Conservation (phyloP, 2,888 invertebrate species). For the Parnassius apollo region DNA sequence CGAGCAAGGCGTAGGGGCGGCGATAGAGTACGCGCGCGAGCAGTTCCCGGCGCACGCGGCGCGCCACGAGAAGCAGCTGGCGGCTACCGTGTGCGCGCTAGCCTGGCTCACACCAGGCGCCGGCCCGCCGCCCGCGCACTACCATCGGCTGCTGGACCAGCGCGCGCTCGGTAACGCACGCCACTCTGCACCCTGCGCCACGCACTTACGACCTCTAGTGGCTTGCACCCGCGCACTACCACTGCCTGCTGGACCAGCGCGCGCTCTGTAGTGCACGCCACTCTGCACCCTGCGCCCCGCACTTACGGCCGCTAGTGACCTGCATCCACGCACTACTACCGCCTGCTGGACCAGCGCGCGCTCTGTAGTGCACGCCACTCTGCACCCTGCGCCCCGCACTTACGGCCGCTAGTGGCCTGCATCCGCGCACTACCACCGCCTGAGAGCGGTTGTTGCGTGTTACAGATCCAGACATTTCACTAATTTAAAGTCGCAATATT, state of each 20-base stretch:
- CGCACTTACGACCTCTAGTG: constrained; percentile 54
- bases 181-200: constrained; percentile 34
- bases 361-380: too few species aligned
- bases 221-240: not conserved
- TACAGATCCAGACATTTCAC: too few species aligned
- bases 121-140: constrained; percentile 54
- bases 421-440: too few species aligned
- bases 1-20: constrained; percentile 86
- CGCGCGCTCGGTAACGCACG: constrained; percentile 50
- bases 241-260: constrained; percentile 19
- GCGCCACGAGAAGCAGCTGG: constrained; percentile 71
- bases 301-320: too few species aligned
- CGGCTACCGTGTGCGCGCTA: constrained; percentile 71
- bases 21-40: constrained; percentile 91
- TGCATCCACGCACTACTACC: constrained; percentile 39
- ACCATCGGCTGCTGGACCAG: constrained; percentile 60
- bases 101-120: constrained; percentile 66
- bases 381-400: too few species aligned
- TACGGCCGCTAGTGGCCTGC: too few species aligned
- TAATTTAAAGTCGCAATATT: too few species aligned
- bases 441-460: too few species aligned
- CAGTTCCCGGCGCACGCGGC: constrained; percentile 86
- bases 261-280: not conserved
- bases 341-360: constrained; percentile 16
- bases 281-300: too few species aligned